Evolutionary conservation across 2,113 vertebrate species (phyloP).

Genomic region (Puntigrus tetrazona): DNA sequence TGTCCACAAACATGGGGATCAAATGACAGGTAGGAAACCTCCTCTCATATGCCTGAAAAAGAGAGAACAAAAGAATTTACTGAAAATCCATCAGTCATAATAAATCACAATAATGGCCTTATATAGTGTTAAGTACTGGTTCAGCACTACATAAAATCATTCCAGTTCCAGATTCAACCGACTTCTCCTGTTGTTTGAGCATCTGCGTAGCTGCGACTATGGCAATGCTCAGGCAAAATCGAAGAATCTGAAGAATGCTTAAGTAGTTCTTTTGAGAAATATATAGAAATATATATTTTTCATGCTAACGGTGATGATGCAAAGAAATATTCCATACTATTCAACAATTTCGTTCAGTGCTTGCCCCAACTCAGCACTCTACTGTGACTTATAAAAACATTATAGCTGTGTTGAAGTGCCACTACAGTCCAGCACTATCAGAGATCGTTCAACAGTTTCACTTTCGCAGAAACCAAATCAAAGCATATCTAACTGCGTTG

Average conservation of each 20-base stretch:
- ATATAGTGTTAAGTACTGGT: too few relatives aligned
- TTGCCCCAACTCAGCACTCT: not conserved
- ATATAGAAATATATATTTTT: not conserved
- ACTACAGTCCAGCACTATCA: not conserved
- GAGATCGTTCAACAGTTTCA: not conserved
- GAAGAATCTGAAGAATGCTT: not conserved
- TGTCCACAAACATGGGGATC: constrained; percentile 96
- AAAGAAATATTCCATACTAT: not conserved
- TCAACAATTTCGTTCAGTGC: not conserved
- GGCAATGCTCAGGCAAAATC: not conserved
- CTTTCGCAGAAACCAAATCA: not conserved
- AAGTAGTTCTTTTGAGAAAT: not conserved
- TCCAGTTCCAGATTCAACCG: too few relatives aligned
- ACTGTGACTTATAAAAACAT: not conserved
- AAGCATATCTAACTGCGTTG: not conserved
- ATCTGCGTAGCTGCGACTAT: not conserved
- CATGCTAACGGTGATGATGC: not conserved
- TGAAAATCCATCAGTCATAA: too few relatives aligned
- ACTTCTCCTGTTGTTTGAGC: too few relatives aligned
- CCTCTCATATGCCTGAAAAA: constrained; percentile 87
- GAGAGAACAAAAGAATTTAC: constrained; percentile 23
- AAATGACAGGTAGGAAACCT: constrained; percentile 94
- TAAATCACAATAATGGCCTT: too few relatives aligned
- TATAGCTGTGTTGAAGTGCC: not conserved
- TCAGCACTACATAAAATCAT: too few relatives aligned